Base-by-base conservation (phyloP, 2,113 vertebrate species). In the Entelurus aequoreus region DNA sequence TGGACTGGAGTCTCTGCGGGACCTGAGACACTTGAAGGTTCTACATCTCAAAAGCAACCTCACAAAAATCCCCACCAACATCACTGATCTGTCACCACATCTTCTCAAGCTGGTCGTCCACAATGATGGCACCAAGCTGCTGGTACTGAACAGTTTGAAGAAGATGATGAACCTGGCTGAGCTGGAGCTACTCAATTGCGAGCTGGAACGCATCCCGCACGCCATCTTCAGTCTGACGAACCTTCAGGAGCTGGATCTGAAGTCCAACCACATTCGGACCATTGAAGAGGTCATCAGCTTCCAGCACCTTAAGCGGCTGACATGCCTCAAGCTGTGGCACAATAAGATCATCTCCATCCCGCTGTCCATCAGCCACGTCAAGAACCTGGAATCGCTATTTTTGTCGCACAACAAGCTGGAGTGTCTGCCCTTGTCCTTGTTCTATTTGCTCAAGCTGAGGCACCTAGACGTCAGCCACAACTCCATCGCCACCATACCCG, bases 271-370 rank as follows among this genome's bases (percentile, higher is more conserved):
- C 80, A 98, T 99, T 68, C 94, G 95, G 66, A 97, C 94, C 75
- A 98, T 99, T 47, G 96, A 98, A 84, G 97, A 99, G 88, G 89
- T 99, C 71, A 97, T 99, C 73, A 99, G 97, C 85, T 98, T 99
- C 78, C 97, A 99, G 80, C 96, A 99, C 78, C 91, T 99, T 53
- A 99, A 98, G 88, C 93, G 95, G 78, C 88, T 99, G 68, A 95
- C 92, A 8, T 97, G 93, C 83, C 93, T 99, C 79, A 99, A 98
- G 78, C 87, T 99, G 50, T 99, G 95, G 96, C 94, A 99, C 88
- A 99, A 99, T 79, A 98, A 95, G 85, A 98, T 99, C 68, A 94
- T 94, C 65, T 91, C 85, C 86, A 97, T 99, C 87, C 96, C 97
- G 47, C 69, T 94, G 76, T 94, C 97, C 38, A 97, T 99, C 47